Conservation (phyloP, 2,888 invertebrate genomes). For the Xestia c-nigrum region DNA sequence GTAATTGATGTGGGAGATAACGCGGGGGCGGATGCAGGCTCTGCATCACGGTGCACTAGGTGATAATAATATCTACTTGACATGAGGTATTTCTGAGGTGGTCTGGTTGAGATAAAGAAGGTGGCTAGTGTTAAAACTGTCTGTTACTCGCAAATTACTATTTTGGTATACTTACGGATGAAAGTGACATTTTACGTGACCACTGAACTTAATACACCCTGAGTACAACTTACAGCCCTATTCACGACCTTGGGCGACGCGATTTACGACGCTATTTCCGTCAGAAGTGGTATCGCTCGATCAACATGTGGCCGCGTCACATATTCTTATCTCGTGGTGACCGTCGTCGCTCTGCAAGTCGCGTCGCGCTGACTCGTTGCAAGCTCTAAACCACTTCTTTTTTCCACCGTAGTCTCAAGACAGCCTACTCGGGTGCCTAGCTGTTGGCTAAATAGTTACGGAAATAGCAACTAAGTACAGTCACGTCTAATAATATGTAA, state of each 20-base stretch:
- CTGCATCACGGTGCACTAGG: conserved; percentile 24
- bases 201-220: neutral
- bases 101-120: neutral
- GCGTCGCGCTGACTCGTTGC: neutral
- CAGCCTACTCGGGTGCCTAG: neutral
- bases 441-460: neutral
- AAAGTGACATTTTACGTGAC: neutral
- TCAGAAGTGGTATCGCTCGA: neutral
- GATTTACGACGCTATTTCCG: neutral
- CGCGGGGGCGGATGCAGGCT: conserved; percentile 15
- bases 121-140: neutral
- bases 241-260: neutral
- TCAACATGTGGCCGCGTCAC: neutral
- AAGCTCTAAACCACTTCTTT: neutral
- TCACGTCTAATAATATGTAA: too few species aligned
- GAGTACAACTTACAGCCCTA: neutral
- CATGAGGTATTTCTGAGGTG: conserved; percentile 6
- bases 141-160: neutral
- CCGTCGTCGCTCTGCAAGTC: neutral
- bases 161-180: neutral
- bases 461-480: neutral
- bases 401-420: neutral
- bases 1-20: conserved; percentile 60
- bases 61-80: conserved; percentile 46
- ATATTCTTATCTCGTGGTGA: neutral